phyloP scores from a whole-genome alignment of 2,888 invertebrate species.

The Lypha dubia region DNA sequence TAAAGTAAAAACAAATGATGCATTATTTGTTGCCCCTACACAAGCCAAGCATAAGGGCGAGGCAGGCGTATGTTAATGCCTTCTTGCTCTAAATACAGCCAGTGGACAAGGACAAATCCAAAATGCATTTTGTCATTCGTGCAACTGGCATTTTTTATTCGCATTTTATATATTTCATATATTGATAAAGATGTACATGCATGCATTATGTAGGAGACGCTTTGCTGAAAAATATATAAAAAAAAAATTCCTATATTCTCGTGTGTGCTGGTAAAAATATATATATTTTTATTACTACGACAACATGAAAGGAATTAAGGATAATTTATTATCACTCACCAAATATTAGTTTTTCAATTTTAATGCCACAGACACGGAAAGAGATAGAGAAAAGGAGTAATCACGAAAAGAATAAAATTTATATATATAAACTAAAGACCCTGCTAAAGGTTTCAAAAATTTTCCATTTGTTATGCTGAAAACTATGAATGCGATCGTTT shows the following conservation, averaged over 20 bases:
- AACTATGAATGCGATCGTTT: too few species aligned
- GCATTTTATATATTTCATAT: too few species aligned
- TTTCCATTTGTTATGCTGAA: too few species aligned
- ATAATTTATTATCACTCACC: too few species aligned
- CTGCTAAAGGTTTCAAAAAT: too few species aligned
- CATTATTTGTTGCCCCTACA: constrained; percentile 29
- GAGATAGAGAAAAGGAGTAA: too few species aligned
- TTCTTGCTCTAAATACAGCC: constrained; percentile 17
- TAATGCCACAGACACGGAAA: too few species aligned
- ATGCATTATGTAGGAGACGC: neutral
- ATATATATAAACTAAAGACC: too few species aligned
- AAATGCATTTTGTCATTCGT: constrained; percentile 12
- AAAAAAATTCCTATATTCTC: neutral
- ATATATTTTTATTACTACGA: neutral
- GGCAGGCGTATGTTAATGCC: neutral
- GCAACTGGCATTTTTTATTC: neutral
- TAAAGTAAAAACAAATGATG: constrained; percentile 45
- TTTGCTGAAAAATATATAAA: neutral
- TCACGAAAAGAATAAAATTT: too few species aligned
- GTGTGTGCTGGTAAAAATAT: neutral
- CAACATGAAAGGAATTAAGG: neutral
- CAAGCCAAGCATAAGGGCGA: neutral
- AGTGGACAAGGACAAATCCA: constrained; percentile 47
- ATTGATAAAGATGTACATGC: constrained; percentile 1
- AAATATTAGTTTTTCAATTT: too few species aligned